Conservation (phyloP, 2,113 vertebrate genomes). For the Pseudorhombus dupliciocellatus region DNA sequence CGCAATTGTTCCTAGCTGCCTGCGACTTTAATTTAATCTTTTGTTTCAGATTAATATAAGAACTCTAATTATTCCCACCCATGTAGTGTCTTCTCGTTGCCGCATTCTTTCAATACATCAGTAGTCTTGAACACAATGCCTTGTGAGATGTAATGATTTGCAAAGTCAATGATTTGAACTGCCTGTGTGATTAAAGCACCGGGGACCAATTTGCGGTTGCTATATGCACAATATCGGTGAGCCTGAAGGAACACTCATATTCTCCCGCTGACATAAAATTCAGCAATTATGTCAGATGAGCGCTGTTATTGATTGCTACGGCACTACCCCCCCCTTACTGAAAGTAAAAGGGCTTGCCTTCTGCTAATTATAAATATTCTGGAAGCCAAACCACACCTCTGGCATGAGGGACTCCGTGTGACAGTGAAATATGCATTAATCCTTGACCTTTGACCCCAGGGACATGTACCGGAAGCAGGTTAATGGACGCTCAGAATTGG, state of each 20-base stretch:
- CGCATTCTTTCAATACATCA: constrained; percentile 66
- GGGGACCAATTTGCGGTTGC: constrained; percentile 74
- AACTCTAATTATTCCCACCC: constrained; percentile 61
- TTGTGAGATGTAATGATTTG: constrained; percentile 73
- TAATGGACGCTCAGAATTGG: constrained; percentile 34
- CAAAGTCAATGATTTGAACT: constrained; percentile 77
- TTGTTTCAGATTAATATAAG: constrained; percentile 70
- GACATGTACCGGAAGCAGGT: constrained; percentile 39
- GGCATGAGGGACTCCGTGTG: constrained; percentile 60
- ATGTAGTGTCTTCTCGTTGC: constrained; percentile 49
- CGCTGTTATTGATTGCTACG: constrained; percentile 68
- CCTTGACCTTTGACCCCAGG: constrained; percentile 67
- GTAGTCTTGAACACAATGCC: constrained; percentile 60
- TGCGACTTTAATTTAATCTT: constrained; percentile 68
- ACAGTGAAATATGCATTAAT: constrained; percentile 67
- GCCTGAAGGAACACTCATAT: constrained; percentile 62
- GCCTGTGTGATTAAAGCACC: constrained; percentile 73
- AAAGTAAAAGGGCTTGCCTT: constrained; percentile 59
- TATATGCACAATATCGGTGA: constrained; percentile 69
- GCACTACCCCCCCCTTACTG: constrained; percentile 37
- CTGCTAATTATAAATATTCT: constrained; percentile 38
- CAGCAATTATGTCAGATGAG: constrained; percentile 73
- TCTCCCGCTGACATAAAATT: constrained; percentile 70
- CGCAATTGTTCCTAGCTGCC: constrained; percentile 45
- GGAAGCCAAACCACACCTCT: constrained; percentile 40